phyloP scores from a whole-genome alignment of 1,140 invertebrate genomes.

The Argopecten irradians region DNA sequence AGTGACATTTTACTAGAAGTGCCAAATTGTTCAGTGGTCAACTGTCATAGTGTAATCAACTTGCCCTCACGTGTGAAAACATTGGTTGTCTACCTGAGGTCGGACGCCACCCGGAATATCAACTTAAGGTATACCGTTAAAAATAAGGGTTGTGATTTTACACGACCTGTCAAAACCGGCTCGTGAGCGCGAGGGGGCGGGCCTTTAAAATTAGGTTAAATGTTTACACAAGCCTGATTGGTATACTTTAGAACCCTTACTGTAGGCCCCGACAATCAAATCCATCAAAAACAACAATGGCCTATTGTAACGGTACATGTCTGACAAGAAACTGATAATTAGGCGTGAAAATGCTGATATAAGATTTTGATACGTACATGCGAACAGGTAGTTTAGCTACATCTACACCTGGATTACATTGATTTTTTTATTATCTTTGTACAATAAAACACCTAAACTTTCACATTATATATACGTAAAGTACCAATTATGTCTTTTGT shows the following conservation, averaged over 20 bases:
- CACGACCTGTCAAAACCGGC: neutral
- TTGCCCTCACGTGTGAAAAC: neutral
- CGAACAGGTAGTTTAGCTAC: neutral
- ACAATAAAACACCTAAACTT: slow-evolving; percentile 8
- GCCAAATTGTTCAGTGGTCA: neutral
- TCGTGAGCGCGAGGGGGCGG: neutral
- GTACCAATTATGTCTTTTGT: neutral
- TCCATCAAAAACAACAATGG: slow-evolving; percentile 3
- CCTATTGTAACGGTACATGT: neutral
- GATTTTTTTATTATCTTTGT: neutral
- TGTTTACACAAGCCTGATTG: neutral
- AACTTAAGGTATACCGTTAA: neutral
- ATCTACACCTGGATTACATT: neutral
- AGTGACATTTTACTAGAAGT: neutral
- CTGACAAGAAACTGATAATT: neutral
- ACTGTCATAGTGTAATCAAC: neutral
- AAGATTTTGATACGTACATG: neutral
- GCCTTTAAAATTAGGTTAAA: slow-evolving; percentile 6
- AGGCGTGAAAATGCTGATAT: neutral
- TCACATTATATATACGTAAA: neutral
- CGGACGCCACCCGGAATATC: neutral
- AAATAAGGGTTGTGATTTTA: neutral
- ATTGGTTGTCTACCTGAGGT: neutral
- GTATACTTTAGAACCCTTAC: neutral
- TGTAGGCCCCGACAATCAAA: neutral